Evolutionary conservation across 2,797 vertebrate genomes (phyloP).

Genomic region (Xiphophorus birchmanni): DNA sequence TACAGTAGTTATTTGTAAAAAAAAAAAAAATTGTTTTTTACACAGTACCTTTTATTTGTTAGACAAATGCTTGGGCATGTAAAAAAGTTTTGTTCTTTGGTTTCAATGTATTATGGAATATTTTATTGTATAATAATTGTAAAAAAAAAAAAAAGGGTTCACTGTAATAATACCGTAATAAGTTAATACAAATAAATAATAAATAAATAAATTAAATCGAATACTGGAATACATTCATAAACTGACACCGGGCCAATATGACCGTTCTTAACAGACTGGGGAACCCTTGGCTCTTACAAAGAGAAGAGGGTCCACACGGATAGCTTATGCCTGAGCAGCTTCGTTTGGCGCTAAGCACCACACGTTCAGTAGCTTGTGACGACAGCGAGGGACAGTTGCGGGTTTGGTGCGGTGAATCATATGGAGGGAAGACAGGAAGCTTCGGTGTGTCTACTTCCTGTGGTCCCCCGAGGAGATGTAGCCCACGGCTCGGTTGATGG

Average conservation of each 20-base stretch:
- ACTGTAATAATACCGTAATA: constrained; percentile 25
- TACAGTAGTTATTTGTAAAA: too few species aligned
- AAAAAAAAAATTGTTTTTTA: too few species aligned
- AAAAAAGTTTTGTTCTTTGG: too few species aligned
- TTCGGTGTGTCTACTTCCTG: constrained; percentile 43
- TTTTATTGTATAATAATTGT: too few species aligned
- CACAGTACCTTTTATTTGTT: too few species aligned
- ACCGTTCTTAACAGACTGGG: constrained; percentile 23
- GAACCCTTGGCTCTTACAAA: constrained; percentile 16
- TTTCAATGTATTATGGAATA: too few species aligned
- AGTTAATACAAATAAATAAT: constrained; percentile 71
- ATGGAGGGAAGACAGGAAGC: background rate
- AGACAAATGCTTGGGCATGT: too few species aligned
- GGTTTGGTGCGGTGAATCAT: constrained; percentile 10
- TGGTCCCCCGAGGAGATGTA: constrained; percentile 79
- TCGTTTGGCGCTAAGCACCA: constrained; percentile 19
- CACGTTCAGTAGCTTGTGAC: constrained; percentile 25
- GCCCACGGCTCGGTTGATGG: constrained; percentile 83
- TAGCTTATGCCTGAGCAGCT: constrained; percentile 52
- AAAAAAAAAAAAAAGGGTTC: too few species aligned
- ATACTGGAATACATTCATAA: constrained; percentile 50
- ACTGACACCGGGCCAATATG: constrained; percentile 31
- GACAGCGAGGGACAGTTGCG: constrained; percentile 35
- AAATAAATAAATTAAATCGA: constrained; percentile 43
- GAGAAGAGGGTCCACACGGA: constrained; percentile 3